phyloP scores from a whole-genome alignment of 2,113 vertebrate genomes.

The Dasyurus viverrinus region DNA sequence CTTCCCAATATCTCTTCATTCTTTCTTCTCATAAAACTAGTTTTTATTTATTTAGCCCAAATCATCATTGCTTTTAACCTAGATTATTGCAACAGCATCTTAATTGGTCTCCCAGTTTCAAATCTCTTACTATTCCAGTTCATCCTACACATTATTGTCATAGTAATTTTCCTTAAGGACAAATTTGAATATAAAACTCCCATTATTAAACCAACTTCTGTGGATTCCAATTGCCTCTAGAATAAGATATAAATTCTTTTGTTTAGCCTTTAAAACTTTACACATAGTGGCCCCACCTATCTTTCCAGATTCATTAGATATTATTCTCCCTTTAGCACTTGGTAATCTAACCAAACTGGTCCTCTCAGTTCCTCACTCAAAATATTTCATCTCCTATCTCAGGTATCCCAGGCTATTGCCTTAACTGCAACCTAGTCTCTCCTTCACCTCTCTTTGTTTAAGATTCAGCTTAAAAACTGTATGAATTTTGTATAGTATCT shows the following conservation, averaged over 20 bases:
- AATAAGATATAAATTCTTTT: neutral
- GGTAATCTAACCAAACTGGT: no score
- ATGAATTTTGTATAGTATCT: neutral
- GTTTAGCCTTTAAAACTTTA: neutral
- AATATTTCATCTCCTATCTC: neutral
- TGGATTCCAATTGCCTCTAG: neutral
- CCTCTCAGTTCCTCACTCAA: no score
- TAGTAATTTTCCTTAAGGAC: neutral
- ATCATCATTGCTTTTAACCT: neutral
- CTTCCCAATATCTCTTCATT: neutral
- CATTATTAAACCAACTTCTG: neutral
- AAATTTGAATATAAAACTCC: neutral
- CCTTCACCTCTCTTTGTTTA: neutral
- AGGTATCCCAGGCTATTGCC: neutral
- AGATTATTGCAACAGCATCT: neutral
- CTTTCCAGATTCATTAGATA: neutral
- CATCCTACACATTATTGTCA: neutral
- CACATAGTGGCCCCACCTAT: neutral
- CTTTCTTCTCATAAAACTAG: neutral
- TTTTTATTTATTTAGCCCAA: neutral
- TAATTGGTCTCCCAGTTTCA: neutral
- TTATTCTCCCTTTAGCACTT: no score
- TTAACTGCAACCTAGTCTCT: neutral
- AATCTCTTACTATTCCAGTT: neutral
- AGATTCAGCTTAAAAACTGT: neutral